These are phyloP conservation scores for Bubo bubo DNA, from an alignment of 2,113 vertebrate species.

Conservation along the genomic window DNA sequence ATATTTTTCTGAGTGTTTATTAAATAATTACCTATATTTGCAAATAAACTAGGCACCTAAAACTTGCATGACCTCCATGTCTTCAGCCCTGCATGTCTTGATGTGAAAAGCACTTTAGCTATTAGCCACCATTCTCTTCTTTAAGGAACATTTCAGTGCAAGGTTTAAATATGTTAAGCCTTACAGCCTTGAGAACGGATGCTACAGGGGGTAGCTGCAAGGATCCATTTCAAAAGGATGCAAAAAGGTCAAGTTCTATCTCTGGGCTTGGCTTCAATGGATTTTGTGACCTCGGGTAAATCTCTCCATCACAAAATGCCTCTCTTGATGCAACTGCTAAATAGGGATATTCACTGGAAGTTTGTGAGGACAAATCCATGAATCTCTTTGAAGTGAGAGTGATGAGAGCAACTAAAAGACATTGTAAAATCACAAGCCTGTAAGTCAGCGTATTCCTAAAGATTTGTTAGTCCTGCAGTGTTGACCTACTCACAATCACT, in stretches of 20 bases:
- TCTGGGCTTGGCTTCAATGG: not conserved
- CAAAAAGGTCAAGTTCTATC: not conserved
- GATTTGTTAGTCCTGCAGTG: not conserved
- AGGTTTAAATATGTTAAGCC: not conserved
- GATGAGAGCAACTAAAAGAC: not conserved
- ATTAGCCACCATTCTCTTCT: not conserved
- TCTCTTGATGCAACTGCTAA: not conserved
- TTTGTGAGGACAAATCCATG: not conserved
- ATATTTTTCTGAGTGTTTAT: not conserved
- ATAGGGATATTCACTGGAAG: not conserved
- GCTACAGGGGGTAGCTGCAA: not conserved
- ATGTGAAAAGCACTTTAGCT: not conserved
- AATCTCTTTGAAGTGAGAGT: not conserved
- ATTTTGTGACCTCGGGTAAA: not conserved
- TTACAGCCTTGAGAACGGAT: not conserved
- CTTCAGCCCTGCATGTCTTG: not conserved
- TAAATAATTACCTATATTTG: not conserved
- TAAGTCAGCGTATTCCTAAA: not conserved
- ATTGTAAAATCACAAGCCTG: not conserved
- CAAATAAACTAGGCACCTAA: not conserved
- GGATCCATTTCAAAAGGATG: not conserved
- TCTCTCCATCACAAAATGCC: not conserved
- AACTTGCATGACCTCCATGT: not conserved
- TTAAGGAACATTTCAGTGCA: not conserved
- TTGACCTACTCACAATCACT: not conserved